These are phyloP conservation scores for Excalfactoria chinensis DNA, from an alignment of 2,113 vertebrate genomes.

Conservation along the genomic window DNA sequence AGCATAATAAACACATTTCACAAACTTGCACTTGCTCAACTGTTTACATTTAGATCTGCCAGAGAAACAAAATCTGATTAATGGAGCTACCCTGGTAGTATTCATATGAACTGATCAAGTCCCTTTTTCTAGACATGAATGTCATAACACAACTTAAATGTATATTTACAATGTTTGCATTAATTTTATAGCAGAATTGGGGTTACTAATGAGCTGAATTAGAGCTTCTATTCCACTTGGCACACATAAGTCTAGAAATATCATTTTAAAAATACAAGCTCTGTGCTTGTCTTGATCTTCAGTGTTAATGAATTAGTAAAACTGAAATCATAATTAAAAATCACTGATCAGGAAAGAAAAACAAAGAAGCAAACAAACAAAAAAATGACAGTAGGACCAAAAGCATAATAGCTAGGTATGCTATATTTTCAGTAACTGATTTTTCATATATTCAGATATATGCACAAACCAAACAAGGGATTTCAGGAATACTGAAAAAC, in stretches of 20 bases:
- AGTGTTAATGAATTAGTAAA: not conserved
- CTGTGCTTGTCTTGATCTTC: not conserved
- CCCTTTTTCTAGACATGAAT: slow-evolving; percentile 21
- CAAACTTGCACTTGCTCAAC: slow-evolving; percentile 26
- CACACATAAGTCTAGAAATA: not conserved
- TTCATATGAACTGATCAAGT: slow-evolving; percentile 57
- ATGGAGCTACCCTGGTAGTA: slow-evolving; percentile 54
- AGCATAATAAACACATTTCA: slow-evolving; percentile 66
- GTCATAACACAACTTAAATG: slow-evolving; percentile 57
- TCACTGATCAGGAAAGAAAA: not conserved
- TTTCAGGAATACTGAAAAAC: slow-evolving; percentile 20
- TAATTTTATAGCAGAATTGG: not conserved
- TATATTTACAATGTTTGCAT: slow-evolving; percentile 39
- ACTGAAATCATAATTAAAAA: not conserved
- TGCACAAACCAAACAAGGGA: not conserved
- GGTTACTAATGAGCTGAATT: slow-evolving; percentile 3
- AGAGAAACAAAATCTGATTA: slow-evolving; percentile 66
- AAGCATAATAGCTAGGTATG: not conserved
- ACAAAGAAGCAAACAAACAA: not conserved
- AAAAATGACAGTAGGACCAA: not conserved
- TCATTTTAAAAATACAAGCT: not conserved
- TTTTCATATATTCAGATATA: not conserved
- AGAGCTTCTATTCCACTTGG: not conserved
- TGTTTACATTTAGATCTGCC: slow-evolving; percentile 58
- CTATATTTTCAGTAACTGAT: not conserved